A percentile compares a stretch with the other conserved stretches of the same genome.
Evolutionary conservation across 2,113 vertebrate genomes (phyloP).

Genomic region (Pogonocichla stellata): DNA sequence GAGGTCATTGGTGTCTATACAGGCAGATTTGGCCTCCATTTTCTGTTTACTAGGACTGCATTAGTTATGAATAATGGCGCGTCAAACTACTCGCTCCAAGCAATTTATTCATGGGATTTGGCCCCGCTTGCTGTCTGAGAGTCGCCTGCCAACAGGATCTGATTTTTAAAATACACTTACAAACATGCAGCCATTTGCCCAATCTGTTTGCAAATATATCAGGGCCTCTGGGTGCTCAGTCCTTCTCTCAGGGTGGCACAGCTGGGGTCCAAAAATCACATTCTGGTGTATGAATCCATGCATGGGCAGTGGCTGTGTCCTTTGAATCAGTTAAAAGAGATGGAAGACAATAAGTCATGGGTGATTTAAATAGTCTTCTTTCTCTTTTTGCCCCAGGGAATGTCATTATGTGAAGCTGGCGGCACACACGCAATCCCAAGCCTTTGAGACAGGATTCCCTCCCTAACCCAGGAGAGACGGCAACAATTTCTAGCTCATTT

Average conservation of each 20-base stretch:
- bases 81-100: constrained; percentile 57
- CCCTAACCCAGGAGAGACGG: neutral
- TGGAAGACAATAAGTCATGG: neutral
- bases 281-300: neutral
- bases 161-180: constrained; percentile 51
- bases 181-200: constrained; percentile 3
- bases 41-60: constrained; percentile 65
- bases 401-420: neutral
- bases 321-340: neutral
- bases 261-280: neutral
- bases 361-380: neutral
- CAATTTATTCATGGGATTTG: constrained; percentile 70
- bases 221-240: neutral
- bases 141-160: constrained; percentile 60
- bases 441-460: constrained; percentile 38
- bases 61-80: constrained; percentile 69
- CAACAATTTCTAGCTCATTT: neutral
- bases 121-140: constrained; percentile 49
- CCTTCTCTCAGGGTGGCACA: neutral
- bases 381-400: neutral
- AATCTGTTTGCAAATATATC: constrained; percentile 6
- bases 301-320: fast-evolving
- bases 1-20: constrained; percentile 59
- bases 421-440: neutral
- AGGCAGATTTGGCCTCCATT: constrained; percentile 61